phyloP scores from a whole-genome alignment of 1,140 invertebrate genomes.

The Caligus rogercresseyi region DNA sequence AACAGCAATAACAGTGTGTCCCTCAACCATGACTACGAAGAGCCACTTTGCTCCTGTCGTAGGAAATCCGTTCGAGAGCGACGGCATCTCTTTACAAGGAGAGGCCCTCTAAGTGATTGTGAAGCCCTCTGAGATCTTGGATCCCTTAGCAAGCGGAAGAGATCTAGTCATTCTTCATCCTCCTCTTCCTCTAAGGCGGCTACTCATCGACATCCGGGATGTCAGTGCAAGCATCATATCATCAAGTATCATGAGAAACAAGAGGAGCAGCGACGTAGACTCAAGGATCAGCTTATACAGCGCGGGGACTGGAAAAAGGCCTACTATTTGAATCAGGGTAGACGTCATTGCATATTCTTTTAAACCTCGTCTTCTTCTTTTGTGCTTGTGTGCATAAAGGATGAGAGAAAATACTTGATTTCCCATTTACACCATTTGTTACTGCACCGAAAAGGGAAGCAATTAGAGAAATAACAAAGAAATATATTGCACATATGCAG shows the following conservation, averaged over 20 bases:
- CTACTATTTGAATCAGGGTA: not conserved
- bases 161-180: not conserved
- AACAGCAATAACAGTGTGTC: not conserved
- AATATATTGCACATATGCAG: too few relatives aligned
- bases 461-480: not conserved
- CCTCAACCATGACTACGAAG: not conserved
- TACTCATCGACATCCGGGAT: not conserved
- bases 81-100: not conserved
- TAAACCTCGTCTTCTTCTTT: too few relatives aligned
- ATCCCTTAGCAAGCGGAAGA: not conserved
- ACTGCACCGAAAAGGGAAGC: not conserved
- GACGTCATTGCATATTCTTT: too few relatives aligned
- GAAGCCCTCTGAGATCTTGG: constrained; percentile 13
- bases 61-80: not conserved
- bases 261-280: constrained; percentile 1
- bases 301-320: constrained; percentile 6
- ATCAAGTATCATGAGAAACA: constrained; percentile 3
- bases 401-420: too few relatives aligned
- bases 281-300: not conserved
- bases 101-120: not conserved
- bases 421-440: too few relatives aligned
- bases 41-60: not conserved
- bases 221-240: constrained; percentile 10
- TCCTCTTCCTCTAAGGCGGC: too few relatives aligned
- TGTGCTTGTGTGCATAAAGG: too few relatives aligned